These are phyloP conservation scores for Endotricha flammealis DNA, from an alignment of 2,888 invertebrate genomes.

Conservation along the genomic window DNA sequence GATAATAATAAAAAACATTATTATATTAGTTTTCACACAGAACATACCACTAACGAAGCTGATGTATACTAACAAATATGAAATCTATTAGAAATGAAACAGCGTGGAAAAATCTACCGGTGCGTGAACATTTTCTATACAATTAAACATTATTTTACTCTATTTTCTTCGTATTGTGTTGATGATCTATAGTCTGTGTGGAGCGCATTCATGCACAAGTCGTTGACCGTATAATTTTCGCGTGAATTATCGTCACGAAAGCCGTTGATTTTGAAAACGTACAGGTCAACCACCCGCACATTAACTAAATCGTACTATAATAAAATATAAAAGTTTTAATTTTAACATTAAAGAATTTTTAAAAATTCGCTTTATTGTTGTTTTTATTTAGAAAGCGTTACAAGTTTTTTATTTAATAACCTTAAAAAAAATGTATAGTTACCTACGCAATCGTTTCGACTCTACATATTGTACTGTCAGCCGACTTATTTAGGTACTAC, in stretches of 20 bases:
- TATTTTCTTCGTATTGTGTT: slow-evolving; percentile 10
- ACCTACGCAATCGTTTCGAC: no score
- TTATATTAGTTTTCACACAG: no score
- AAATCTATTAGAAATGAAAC: no score
- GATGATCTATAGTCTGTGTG: slow-evolving; percentile 1
- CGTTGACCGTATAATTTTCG: slow-evolving; percentile 49
- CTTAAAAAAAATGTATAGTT: no score
- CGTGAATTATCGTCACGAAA: slow-evolving; percentile 57
- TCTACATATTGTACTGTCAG: no score
- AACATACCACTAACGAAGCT: no score
- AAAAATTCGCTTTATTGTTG: no score
- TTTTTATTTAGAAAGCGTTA: no score
- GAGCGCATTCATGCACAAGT: slow-evolving; percentile 11
- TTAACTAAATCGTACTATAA: slow-evolving; percentile 5
- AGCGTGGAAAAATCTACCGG: neutral
- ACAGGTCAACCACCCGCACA: slow-evolving; percentile 35
- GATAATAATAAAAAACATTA: no score
- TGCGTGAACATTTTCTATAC: slow-evolving; percentile 4
- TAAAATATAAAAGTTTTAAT: slow-evolving; percentile 1
- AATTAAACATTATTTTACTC: slow-evolving; percentile 4
- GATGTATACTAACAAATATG: no score
- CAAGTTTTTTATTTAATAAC: no score
- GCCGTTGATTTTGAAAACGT: slow-evolving; percentile 44
- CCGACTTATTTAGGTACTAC: no score
- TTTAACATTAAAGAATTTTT: neutral